Base-by-base conservation (phyloP, 2,888 invertebrate species). In the Hyalella azteca region DNA sequence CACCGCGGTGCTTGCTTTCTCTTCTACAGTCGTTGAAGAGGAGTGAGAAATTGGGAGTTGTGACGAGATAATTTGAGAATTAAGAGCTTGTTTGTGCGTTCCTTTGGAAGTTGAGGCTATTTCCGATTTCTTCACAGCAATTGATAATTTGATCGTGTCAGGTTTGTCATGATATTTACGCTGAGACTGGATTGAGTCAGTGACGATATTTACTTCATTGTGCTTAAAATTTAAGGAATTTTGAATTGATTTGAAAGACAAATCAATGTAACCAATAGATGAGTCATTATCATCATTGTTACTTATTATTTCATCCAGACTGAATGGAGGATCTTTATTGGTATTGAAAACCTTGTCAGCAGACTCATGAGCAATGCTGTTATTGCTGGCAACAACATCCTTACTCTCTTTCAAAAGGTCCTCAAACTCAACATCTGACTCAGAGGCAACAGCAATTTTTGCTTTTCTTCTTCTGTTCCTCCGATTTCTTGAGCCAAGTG, bases 371-470 rank as follows among this genome's bases (percentile, higher is more conserved):
- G 9, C 15, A 15, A 9, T 11, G 1, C 66, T 29, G 7, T 36
- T 29, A 36, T 36, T 32, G 11, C 66, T 36, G 13, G n/a, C 19
- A 2, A 66, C 36, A 11, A 29, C 29, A 36, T 32, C 36, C 4
- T 81, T 78, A 7, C 77, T 75, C 3, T 76, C 78, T 26, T 76
- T 60, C 5, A 82, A 32, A 76, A 82, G 76, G 22, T 80, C 80
- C 41, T 82, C 82, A 77, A 82, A 82, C 41, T 82, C 82, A 0
- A 79, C 88, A 88, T 66, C 90, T 90, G 85, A 90, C 90, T 86
- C 86, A 89, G 66, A 54, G 9, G 29, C 9, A 54, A 54, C 26
- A 9, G 22, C 26, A n/a, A 54, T 13, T 54, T 54, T 54, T 36
- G 11, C 29, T 48, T 78, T 79, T 26, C 66, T 77, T 39, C 78